Percentiles rank a stretch among this genome's conserved stretches.
Conservation (phyloP, 2,888 invertebrate species). For the Plutella xylostella region DNA sequence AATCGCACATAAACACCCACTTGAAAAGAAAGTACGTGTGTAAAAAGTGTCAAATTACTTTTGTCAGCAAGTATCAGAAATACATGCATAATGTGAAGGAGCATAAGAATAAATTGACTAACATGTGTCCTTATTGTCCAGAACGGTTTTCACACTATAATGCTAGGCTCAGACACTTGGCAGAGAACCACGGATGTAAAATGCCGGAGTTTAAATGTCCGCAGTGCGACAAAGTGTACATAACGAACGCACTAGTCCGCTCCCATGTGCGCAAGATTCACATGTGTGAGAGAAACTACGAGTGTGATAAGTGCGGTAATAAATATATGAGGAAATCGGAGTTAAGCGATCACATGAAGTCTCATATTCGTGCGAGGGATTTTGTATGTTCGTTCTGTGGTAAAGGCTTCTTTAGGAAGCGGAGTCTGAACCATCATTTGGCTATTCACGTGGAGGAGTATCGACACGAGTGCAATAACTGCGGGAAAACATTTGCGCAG, state of each 20-base stretch:
- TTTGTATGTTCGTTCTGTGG: background rate
- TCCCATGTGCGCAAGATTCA: background rate
- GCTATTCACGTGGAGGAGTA: conserved; percentile 1
- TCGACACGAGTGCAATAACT: background rate
- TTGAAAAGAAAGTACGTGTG: background rate
- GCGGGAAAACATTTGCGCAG: background rate
- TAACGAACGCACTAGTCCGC: background rate
- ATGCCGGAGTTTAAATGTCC: background rate
- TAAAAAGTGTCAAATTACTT: conserved; percentile 1
- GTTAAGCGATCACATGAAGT: conserved; percentile 5
- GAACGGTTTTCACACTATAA: conserved; percentile 8
- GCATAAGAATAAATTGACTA: conserved; percentile 2
- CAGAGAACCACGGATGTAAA: background rate
- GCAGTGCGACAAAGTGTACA: background rate
- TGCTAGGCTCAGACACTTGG: conserved; percentile 3
- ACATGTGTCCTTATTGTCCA: conserved; percentile 8
- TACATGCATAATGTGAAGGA: background rate
- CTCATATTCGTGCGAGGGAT: background rate
- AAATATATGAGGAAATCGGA: background rate
- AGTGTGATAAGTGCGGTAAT: conserved; percentile 1
- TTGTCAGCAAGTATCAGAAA: conserved; percentile 2
- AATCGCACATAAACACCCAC: conserved; percentile 4
- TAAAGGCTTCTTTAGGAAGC: background rate
- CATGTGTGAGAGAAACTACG: conserved; percentile 3
- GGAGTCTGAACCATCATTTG: background rate